Evolutionary conservation across 2,888 invertebrate species (phyloP).

Genomic region (Scaptodrosophila latifasciaeformis): DNA sequence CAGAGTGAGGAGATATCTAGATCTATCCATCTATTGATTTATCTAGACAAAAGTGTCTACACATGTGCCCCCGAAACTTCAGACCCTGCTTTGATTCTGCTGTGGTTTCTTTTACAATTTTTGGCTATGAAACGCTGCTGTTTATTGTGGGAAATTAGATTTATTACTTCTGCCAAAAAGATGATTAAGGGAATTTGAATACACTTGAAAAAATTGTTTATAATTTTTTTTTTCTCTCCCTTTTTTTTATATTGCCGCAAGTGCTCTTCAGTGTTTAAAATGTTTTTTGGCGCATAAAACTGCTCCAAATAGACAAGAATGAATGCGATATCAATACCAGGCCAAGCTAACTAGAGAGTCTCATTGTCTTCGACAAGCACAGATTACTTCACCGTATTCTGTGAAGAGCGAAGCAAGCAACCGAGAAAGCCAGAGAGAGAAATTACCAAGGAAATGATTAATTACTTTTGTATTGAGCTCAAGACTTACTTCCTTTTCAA

Average conservation of each 20-base stretch:
- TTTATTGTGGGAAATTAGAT: conserved; percentile 48
- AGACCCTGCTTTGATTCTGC: conserved; percentile 3
- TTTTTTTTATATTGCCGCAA: conserved; percentile 26
- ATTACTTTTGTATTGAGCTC: conserved; percentile 32
- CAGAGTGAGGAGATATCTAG: too few species aligned
- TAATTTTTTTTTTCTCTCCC: not conserved
- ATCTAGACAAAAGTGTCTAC: not conserved
- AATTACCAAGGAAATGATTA: conserved; percentile 30
- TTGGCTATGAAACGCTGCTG: conserved; percentile 18
- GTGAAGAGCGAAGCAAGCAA: too few species aligned
- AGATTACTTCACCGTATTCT: too few species aligned
- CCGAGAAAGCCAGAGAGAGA: too few species aligned
- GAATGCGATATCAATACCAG: too few species aligned
- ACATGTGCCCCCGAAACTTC: not conserved
- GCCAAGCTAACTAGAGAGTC: too few species aligned
- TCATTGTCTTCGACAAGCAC: too few species aligned
- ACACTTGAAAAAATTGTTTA: conserved; percentile 1
- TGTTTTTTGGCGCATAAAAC: conserved; percentile 19
- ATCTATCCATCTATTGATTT: not conserved
- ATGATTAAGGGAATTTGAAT: conserved; percentile 5
- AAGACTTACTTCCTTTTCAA: too few species aligned
- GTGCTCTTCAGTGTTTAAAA: conserved; percentile 12
- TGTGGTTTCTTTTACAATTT: conserved; percentile 2
- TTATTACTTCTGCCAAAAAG: conserved; percentile 38
- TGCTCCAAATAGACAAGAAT: conserved; percentile 19